phyloP scores from a whole-genome alignment of 2,797 vertebrate species.

The Thalassophryne amazonica region DNA sequence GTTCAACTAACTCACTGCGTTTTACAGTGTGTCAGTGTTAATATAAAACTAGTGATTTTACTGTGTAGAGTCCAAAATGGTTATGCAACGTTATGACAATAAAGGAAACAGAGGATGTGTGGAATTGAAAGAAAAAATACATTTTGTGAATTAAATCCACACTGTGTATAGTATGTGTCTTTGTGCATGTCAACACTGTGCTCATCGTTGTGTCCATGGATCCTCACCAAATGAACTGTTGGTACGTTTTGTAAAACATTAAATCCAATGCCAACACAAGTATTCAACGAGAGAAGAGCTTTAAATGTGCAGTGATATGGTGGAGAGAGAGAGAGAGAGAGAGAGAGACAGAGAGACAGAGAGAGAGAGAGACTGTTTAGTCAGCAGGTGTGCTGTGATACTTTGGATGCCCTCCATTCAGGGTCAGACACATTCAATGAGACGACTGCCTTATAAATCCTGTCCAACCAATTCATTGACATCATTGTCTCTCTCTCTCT shows the following conservation, averaged over 20 bases:
- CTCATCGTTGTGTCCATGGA: slow-evolving; percentile 48
- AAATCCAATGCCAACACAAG: too few relatives aligned
- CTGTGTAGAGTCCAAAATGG: slow-evolving; percentile 45
- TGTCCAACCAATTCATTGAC: too few relatives aligned
- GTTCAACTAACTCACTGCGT: too few relatives aligned
- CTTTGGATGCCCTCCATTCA: slow-evolving; percentile 74
- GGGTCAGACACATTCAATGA: slow-evolving; percentile 57
- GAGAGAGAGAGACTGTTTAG: slow-evolving; percentile 40
- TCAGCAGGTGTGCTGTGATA: slow-evolving; percentile 77
- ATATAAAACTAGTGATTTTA: too few relatives aligned
- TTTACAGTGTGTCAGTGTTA: too few relatives aligned
- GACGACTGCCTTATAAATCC: slow-evolving; percentile 23
- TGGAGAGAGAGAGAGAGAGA: neutral
- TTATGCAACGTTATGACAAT: slow-evolving; percentile 43
- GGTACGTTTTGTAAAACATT: too few relatives aligned
- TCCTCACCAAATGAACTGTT: slow-evolving; percentile 68
- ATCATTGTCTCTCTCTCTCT: neutral
- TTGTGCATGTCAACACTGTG: slow-evolving; percentile 22
- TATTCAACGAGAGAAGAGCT: neutral
- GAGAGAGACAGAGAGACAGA: neutral
- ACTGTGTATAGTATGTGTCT: neutral
- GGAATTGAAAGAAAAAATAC: slow-evolving; percentile 2
- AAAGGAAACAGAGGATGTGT: slow-evolving; percentile 1
- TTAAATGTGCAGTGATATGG: too few relatives aligned
- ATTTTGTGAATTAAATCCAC: slow-evolving; percentile 56